Base-by-base conservation (phyloP, 2,888 invertebrate species). In the Trichacis sp. region DNA sequence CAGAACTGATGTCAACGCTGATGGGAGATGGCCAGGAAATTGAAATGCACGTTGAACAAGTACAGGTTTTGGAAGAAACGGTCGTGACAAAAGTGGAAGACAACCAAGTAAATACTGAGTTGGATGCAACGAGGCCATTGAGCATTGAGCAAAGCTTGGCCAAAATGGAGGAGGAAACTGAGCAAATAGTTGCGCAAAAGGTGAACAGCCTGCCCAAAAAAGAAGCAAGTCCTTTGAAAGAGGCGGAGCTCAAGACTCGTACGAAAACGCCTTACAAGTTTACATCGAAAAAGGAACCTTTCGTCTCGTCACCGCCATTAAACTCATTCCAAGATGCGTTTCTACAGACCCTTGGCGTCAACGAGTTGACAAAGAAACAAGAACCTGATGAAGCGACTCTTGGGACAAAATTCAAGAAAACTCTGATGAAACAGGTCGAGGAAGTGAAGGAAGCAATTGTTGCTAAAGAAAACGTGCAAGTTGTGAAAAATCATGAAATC, bases 291-390 rank as follows among this genome's bases (percentile, higher is more conserved):
- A 76, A 76, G 30, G 74, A 73, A 50, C 71, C 75, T 1, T 18
- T 57, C 8, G 78, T 80, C 11, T 77, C 80, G 8, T 33, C 33
- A 11, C 73, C 70, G 20, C 68, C 77, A 1, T 53, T 73, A 6
- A 77, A 79, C 64, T 73, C 78, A 43, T 79, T 77, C 49, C 82
- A 81, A 48, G 81, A 82, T 56, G 78, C 78, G 30, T 78, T 79
- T 64, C 57, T 78, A 33, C 78, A 82, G 58, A 81, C 81, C 38
- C 69, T 79, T 36, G 74, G 78, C 6, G 75, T 77, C 14, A 80
- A 80, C 30, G 74, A 76, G 6, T 65, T 59, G 6, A 60, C 36
- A 8, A 12, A 40, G 15, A 40, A 12, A 5, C 6, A 40, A 14
- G 40, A 40, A 3, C 4, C 40, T 40, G 40, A 40, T 14, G 8